Evolutionary conservation across 2,888 invertebrate species (phyloP).

Genomic region (Drosophila incognita): DNA sequence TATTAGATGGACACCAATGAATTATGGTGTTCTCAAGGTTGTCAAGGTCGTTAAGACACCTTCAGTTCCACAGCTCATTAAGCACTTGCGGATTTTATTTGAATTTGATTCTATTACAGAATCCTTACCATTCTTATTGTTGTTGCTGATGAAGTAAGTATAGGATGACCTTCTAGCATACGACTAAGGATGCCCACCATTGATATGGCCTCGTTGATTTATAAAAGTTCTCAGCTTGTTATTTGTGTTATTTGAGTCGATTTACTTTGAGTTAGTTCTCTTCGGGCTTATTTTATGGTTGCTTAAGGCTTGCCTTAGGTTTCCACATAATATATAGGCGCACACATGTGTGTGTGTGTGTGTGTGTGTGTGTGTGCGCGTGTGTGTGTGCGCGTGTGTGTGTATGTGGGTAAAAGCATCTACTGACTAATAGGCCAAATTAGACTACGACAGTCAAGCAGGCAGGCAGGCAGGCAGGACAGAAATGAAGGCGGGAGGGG

Average conservation of each 20-base stretch:
- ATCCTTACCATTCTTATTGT: background rate
- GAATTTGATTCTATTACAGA: background rate
- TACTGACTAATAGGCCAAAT: slow-evolving; percentile 74
- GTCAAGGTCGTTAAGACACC: background rate
- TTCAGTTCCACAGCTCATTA: background rate
- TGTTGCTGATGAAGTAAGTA: background rate
- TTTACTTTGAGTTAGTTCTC: background rate
- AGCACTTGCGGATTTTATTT: background rate
- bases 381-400: slow-evolving; percentile 20
- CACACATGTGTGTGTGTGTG: slow-evolving; percentile 1
- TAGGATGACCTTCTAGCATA: background rate
- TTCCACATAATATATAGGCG: slow-evolving; percentile 3
- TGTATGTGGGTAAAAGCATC: slow-evolving; percentile 64
- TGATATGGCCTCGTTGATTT: background rate
- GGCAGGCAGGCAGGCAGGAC: slow-evolving; percentile 14
- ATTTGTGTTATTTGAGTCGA: background rate
- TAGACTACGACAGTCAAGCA: slow-evolving; percentile 55
- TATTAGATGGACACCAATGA: background rate
- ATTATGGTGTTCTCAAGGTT: background rate
- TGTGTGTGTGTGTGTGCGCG: slow-evolving; percentile 22
- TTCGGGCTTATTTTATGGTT: slow-evolving; percentile 13
- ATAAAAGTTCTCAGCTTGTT: background rate
- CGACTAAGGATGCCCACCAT: background rate
- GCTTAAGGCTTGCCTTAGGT: slow-evolving; percentile 24
- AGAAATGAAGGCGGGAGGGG: slow-evolving; percentile 11